phyloP scores from a whole-genome alignment of 2,888 invertebrate genomes.

The Amorpha juglandis region DNA sequence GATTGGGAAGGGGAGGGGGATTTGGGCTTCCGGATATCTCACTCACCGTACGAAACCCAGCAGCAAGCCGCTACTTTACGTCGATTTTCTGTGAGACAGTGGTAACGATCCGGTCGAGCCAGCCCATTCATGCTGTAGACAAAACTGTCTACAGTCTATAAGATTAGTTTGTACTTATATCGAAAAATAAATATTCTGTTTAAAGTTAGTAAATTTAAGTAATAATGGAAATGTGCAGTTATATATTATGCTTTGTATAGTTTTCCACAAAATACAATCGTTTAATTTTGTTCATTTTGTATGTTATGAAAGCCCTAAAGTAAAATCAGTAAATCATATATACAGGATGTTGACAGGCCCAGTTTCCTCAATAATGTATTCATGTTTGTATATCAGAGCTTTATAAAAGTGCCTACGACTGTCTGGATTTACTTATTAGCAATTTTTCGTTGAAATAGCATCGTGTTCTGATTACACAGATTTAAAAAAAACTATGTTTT shows the following conservation, averaged over 20 bases:
- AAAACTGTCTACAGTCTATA: too few species aligned
- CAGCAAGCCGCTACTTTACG: too few species aligned
- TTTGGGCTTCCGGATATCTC: too few species aligned
- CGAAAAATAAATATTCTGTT: too few species aligned
- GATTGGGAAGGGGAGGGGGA: too few species aligned
- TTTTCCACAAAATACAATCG: too few species aligned
- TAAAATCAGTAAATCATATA: slow-evolving; percentile 3
- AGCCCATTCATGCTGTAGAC: too few species aligned
- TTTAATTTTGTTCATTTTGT: neutral
- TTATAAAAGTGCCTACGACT: neutral
- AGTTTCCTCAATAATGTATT: slow-evolving; percentile 10
- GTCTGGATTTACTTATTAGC: neutral
- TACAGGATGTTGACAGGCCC: neutral
- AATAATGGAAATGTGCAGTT: neutral
- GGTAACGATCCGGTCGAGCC: too few species aligned
- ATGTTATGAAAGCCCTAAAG: slow-evolving; percentile 17
- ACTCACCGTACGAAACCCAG: too few species aligned
- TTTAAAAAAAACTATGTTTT: neutral
- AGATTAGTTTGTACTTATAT: too few species aligned
- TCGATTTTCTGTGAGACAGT: too few species aligned
- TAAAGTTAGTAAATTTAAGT: too few species aligned
- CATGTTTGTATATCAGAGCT: slow-evolving; percentile 10
- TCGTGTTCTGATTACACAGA: neutral
- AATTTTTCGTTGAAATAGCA: neutral
- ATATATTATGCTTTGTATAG: neutral